Conservation (phyloP, 2,113 vertebrate species). For the Ardeotis arabs region DNA sequence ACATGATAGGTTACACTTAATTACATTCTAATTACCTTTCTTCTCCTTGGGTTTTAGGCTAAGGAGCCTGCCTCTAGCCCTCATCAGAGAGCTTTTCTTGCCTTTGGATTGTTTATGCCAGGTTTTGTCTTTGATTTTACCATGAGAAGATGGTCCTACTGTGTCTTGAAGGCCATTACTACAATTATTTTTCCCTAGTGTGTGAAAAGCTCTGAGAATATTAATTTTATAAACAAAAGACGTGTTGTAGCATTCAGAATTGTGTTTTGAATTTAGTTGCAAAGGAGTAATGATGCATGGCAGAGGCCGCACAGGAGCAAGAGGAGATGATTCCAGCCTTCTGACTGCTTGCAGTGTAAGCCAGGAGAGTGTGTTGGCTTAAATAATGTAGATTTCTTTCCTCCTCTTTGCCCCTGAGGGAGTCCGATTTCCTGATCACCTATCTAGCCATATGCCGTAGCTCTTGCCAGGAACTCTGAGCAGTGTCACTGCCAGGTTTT, state of each 20-base stretch:
- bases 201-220: neutral
- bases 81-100: neutral
- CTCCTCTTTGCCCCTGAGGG: slow-evolving; percentile 14
- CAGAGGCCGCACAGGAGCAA: neutral
- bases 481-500: slow-evolving; percentile 41
- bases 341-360: neutral
- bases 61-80: neutral
- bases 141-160: neutral
- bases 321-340: neutral
- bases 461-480: slow-evolving; percentile 25
- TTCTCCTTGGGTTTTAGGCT: neutral
- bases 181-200: neutral
- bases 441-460: slow-evolving; percentile 21
- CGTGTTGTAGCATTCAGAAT: neutral
- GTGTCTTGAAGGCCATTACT: neutral
- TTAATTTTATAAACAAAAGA: neutral
- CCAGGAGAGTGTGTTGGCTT: slow-evolving; percentile 7
- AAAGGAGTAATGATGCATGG: neutral
- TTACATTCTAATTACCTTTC: slow-evolving; percentile 43
- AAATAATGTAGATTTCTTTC: slow-evolving; percentile 20
- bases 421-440: slow-evolving; percentile 60
- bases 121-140: neutral
- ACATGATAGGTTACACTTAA: slow-evolving; percentile 35
- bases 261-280: neutral
- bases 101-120: neutral